Conservation (phyloP, 2,113 vertebrate species). For the Psephotus haematonotus region DNA sequence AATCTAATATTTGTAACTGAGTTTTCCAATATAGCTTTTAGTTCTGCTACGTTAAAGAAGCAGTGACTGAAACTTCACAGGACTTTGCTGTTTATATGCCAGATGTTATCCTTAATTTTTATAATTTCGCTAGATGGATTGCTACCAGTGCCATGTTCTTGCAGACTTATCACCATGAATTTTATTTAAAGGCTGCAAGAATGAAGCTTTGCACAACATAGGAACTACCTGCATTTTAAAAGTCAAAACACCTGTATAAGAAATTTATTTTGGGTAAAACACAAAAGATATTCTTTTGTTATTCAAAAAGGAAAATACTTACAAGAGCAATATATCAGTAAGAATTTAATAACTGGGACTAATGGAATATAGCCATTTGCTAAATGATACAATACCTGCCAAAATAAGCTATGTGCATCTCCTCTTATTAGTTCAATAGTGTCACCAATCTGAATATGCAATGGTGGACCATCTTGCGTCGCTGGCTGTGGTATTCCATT, state of each 20-base stretch:
- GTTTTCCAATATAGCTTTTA: not conserved
- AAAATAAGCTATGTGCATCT: conserved; percentile 90
- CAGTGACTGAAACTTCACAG: not conserved
- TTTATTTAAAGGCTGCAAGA: not conserved
- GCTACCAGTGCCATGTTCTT: not conserved
- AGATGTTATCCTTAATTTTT: not conserved
- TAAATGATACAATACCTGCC: conserved; percentile 83
- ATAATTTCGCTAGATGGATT: not conserved
- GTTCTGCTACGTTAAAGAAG: not conserved
- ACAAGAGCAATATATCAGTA: not conserved
- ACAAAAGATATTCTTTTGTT: not conserved
- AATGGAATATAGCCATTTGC: not conserved
- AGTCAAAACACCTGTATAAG: not conserved
- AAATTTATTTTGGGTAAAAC: not conserved
- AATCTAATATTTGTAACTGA: not conserved
- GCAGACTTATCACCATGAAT: not conserved
- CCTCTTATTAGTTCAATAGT: conserved; percentile 89
- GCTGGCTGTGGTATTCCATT: conserved; percentile 82
- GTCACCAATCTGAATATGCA: conserved; percentile 88
- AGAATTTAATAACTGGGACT: not conserved
- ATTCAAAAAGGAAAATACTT: not conserved
- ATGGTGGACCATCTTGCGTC: conserved; percentile 77
- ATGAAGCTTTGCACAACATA: not conserved
- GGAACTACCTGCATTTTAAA: not conserved
- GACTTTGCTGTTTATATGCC: not conserved